phyloP scores from a whole-genome alignment of 2,113 vertebrate genomes.

The Macquaria ambigua region DNA sequence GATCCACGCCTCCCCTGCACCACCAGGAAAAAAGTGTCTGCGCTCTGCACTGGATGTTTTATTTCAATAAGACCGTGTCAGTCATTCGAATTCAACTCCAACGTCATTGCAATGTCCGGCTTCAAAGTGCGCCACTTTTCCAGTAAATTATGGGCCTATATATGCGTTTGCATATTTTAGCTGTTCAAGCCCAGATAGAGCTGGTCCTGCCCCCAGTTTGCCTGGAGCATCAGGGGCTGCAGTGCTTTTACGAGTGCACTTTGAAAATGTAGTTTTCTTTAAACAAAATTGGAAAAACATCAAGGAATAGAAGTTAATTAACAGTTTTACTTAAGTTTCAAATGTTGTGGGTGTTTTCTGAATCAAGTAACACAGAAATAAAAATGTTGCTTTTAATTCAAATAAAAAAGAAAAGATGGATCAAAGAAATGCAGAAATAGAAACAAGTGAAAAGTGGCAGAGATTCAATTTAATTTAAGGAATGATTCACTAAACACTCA shows the following conservation, averaged over 20 bases:
- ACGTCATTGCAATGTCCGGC: conserved; percentile 83
- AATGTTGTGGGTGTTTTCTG: neutral
- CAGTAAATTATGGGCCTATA: conserved; percentile 42
- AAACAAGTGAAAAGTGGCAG: neutral
- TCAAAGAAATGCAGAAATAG: neutral
- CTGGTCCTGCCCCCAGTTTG: neutral
- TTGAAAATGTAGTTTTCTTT: conserved; percentile 1
- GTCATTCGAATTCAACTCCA: conserved; percentile 82
- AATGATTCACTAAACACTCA: neutral
- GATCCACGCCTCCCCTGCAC: conserved; percentile 89
- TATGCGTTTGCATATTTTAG: conserved; percentile 24
- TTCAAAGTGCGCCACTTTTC: conserved; percentile 63
- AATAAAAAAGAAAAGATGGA: neutral
- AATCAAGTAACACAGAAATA: neutral
- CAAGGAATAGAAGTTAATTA: neutral
- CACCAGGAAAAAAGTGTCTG: conserved; percentile 76
- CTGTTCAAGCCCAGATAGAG: conserved; percentile 4
- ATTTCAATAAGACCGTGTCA: conserved; percentile 87
- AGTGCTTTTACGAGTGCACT: neutral
- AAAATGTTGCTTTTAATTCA: neutral
- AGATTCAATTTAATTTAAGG: neutral
- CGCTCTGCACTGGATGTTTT: conserved; percentile 79
- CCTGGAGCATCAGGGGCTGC: conserved; percentile 5
- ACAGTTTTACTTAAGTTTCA: neutral
- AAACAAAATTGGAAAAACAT: neutral